Evolutionary conservation across 2,888 invertebrate species (phyloP).

Genomic region (Hemicrepidius hirtus): DNA sequence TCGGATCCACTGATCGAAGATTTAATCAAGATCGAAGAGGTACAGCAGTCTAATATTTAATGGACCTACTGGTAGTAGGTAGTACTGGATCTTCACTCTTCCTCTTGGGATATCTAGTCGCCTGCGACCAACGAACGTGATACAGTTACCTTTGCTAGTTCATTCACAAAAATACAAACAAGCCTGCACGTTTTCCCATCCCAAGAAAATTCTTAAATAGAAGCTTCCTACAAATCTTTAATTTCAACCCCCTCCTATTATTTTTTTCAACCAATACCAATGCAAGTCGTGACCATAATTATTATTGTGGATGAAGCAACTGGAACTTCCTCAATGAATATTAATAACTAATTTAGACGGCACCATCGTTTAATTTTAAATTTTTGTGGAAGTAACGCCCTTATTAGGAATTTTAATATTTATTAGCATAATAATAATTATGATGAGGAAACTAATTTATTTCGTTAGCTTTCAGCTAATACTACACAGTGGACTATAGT

Average conservation of each 20-base stretch:
- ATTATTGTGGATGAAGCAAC: conserved; percentile 19
- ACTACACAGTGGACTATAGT: no score
- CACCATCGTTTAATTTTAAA: conserved; percentile 1
- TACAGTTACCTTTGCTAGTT: no score
- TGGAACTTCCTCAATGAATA: conserved; percentile 17
- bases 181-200: no score
- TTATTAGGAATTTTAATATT: neutral
- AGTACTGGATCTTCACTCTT: neutral
- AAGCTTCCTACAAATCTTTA: no score
- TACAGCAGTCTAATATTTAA: neutral
- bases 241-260: no score
- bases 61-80: neutral
- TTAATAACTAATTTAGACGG: conserved; percentile 21
- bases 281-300: neutral
- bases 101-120: no score
- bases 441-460: no score
- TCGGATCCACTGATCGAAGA: conserved; percentile 44
- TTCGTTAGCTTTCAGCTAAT: no score
- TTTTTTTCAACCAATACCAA: conserved; percentile 8
- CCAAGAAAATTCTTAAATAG: no score
- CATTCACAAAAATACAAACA: no score
- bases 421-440: conserved; percentile 1
- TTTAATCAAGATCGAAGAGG: conserved; percentile 31
- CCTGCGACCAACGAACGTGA: no score
- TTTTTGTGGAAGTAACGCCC: conserved; percentile 1